phyloP scores from a whole-genome alignment of 2,113 vertebrate species.

The Eulemur macaco region DNA sequence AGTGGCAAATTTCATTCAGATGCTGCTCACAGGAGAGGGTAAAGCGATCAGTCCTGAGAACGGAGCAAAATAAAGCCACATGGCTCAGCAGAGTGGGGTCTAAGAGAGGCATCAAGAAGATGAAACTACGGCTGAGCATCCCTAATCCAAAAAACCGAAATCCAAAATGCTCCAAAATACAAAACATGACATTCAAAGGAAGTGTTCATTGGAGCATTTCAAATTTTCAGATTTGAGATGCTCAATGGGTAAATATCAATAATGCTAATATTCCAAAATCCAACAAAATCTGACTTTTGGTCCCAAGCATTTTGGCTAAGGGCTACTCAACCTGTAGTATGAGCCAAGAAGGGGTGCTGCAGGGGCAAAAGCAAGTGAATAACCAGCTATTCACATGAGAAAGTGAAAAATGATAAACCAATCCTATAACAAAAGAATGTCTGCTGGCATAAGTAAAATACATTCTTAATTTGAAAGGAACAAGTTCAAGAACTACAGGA shows the following conservation, averaged over 20 bases:
- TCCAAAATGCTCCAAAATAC: neutral
- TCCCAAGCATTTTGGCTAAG: neutral
- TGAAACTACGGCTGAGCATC: neutral
- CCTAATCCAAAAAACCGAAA: neutral
- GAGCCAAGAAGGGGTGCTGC: neutral
- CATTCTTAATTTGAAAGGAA: neutral
- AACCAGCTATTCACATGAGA: neutral
- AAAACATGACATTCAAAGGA: neutral
- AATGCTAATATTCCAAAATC: neutral
- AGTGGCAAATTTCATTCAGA: neutral
- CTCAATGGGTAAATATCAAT: neutral
- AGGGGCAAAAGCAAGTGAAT: neutral
- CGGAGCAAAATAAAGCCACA: accelerated
- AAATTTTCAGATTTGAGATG: neutral
- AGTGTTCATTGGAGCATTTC: neutral
- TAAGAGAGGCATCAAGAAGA: neutral
- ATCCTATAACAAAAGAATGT: neutral
- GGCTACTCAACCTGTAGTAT: neutral
- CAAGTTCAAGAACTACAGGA: neutral
- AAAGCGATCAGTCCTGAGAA: neutral
- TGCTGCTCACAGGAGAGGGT: neutral
- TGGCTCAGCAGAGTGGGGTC: neutral
- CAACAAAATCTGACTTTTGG: neutral
- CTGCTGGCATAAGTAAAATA: neutral
- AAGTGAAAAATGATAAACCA: neutral